A percentile compares a stretch with the other conserved stretches of the same genome.
These are phyloP conservation scores for Gnathonemus longibarbis DNA, from an alignment of 2,113 vertebrate species.

Conservation along the genomic window DNA sequence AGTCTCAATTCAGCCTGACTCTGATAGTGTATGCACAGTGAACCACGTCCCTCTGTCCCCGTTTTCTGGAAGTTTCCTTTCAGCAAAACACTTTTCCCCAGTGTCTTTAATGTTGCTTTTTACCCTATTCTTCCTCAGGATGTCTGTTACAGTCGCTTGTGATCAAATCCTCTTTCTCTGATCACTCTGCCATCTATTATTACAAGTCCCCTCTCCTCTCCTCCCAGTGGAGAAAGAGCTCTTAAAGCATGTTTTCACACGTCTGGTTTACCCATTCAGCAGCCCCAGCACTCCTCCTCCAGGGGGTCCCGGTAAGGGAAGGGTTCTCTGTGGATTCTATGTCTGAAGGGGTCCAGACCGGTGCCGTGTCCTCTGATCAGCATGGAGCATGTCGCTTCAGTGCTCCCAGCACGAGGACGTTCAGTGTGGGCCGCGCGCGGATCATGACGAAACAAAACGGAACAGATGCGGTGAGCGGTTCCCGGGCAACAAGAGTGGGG, in stretches of 20 bases:
- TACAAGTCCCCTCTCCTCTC: neutral
- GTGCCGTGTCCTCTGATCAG: neutral
- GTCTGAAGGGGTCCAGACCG: neutral
- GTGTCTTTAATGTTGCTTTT: slow-evolving; percentile 54
- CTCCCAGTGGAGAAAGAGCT: neutral
- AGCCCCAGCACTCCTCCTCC: neutral
- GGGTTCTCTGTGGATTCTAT: neutral
- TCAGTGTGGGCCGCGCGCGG: neutral
- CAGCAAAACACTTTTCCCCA: slow-evolving; percentile 50
- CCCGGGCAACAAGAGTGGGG: neutral
- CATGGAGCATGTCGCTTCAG: neutral
- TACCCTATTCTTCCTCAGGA: slow-evolving; percentile 60
- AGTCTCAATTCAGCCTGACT: neutral
- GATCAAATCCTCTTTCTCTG: slow-evolving; percentile 20
- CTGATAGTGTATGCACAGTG: slow-evolving; percentile 22
- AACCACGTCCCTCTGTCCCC: slow-evolving; percentile 32
- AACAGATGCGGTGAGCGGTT: neutral
- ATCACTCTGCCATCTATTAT: neutral
- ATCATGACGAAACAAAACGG: neutral
- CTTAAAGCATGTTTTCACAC: neutral
- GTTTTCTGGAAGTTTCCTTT: slow-evolving; percentile 31
- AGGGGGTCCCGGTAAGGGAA: neutral
- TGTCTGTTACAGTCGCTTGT: slow-evolving; percentile 40
- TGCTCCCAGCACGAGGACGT: neutral
- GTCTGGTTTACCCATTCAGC: neutral